Conservation (phyloP, 2,797 vertebrate genomes). For the Hemibagrus guttatus region DNA sequence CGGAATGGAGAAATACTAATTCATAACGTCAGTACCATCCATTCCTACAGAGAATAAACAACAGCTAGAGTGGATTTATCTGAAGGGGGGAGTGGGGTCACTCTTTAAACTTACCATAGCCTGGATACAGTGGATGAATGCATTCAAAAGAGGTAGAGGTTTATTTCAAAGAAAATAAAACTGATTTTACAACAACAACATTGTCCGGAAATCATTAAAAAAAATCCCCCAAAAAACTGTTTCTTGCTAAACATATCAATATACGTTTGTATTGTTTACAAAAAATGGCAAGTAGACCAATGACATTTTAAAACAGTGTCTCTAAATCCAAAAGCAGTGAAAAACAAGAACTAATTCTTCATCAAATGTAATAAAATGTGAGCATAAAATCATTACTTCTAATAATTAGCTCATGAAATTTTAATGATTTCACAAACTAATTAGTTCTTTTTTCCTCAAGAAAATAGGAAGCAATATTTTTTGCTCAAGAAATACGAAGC, state of each 20-base stretch:
- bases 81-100: conserved; percentile 24
- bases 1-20: conserved; percentile 43
- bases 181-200: conserved; percentile 46
- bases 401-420: background rate
- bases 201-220: too few relatives aligned
- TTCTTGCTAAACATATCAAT: background rate
- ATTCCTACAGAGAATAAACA: conserved; percentile 65
- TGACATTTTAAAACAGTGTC: background rate
- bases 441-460: background rate
- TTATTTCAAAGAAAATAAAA: conserved; percentile 77
- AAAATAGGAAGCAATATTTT: too few relatives aligned
- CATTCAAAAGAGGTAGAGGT: conserved; percentile 86
- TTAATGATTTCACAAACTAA: background rate
- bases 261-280: background rate
- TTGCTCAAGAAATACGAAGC: background rate
- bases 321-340: background rate
- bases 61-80: conserved; percentile 49
- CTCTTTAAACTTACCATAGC: conserved; percentile 93
- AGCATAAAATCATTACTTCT: background rate
- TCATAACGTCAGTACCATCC: conserved; percentile 36
- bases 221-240: too few relatives aligned
- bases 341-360: background rate
- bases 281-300: background rate
- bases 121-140: conserved; percentile 86
- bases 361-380: background rate